Evolutionary conservation across 2,797 vertebrate species (phyloP).

Genomic region (Alfaro cultratus): DNA sequence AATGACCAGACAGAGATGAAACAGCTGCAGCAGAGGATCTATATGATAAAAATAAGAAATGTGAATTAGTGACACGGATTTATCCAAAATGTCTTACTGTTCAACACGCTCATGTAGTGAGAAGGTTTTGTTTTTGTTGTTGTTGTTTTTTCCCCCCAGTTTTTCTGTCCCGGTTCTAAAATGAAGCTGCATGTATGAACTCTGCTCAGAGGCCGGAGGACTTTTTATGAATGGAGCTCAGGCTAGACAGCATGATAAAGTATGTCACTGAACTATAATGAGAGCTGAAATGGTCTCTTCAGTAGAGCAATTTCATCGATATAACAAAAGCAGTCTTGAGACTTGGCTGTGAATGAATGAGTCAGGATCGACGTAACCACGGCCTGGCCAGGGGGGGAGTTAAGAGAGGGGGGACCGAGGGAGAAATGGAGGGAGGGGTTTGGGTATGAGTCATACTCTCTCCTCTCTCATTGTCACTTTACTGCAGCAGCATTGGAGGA

Average conservation of each 20-base stretch:
- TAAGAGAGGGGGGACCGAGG: conserved; percentile 28
- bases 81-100: background rate
- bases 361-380: conserved; percentile 73
- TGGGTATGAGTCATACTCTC: conserved; percentile 77
- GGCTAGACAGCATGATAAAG: conserved; percentile 51
- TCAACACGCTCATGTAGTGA: background rate
- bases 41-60: conserved; percentile 13
- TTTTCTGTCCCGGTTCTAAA: conserved; percentile 29
- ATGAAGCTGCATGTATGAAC: conserved; percentile 17
- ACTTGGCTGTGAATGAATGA: conserved; percentile 72
- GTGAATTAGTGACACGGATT: conserved; percentile 20
- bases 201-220: conserved; percentile 25
- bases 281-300: conserved; percentile 58
- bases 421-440: conserved; percentile 47
- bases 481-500: conserved; percentile 70
- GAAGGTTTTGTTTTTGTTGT: background rate
- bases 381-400: conserved; percentile 7
- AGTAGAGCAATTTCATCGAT: conserved; percentile 67
- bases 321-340: conserved; percentile 64
- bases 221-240: conserved; percentile 71
- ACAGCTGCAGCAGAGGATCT: conserved; percentile 1
- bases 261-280: conserved; percentile 63
- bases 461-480: conserved; percentile 74
- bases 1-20: conserved; percentile 27
- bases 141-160: background rate